Base-by-base conservation (phyloP, 2,888 invertebrate species). In the Hermaeophaga mercurialis region DNA sequence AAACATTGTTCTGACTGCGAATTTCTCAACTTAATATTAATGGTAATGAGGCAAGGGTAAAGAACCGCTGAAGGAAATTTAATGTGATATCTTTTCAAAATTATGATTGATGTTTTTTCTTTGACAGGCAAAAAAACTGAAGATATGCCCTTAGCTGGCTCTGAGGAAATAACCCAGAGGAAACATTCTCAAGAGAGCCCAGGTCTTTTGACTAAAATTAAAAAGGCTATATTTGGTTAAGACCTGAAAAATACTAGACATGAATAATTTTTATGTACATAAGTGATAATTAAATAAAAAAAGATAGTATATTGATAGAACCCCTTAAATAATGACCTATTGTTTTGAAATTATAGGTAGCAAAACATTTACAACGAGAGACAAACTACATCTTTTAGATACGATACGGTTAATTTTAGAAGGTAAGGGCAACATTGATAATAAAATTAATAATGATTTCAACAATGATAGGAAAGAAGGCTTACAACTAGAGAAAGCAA, bases 201-300 rank as follows among this genome's bases (percentile, higher is more conserved):
- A 55, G 81, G 84, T 65, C 67, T 85, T 49, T 78, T 85, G 64
- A 74, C 71, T 67, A 83, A 82, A 77, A 82, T 85, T 69, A 85
- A 85, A 76, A 80, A 75, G 69, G 84, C 83, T 19, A 80, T 85
- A 66, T 84, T 85, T 72, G 84, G 85, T 70, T 84, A 78, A 76
- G 44, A 8, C 8, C 4, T 18, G 11, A 38, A n/a, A 24, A 50
- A 24, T 31, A 9, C 9, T 18, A 17, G 4, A 9, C 15, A 39
- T 18, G 17, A 15, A 19, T 18, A 46, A 34, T 24, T 61, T 54
- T 38, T 39, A 44, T 55, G 26, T 52, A 56, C 26, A 38, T 15
- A 24, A 41, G 47, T 54, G 46, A 53, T 36, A 43, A 18, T 28
- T 9, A 28, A 8, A 28, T 2, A 28, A 28, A 28, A 28, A 28